Conservation (phyloP, 2,888 invertebrate genomes). For the Spisula solida region DNA sequence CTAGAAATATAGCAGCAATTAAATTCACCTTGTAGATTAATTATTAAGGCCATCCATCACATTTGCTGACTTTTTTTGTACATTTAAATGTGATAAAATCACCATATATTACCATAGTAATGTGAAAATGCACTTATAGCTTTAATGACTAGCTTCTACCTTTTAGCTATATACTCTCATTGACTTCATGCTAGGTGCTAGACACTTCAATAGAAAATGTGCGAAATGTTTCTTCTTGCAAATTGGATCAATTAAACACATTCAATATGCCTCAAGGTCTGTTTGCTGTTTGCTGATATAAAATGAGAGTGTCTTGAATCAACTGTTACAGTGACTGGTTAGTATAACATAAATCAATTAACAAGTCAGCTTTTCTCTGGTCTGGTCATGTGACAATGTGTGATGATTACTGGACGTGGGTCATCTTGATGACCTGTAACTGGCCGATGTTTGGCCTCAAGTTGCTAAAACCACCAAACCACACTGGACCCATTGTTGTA, state of each 20-base stretch:
- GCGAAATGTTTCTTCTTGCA: background rate
- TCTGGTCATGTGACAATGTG: conserved; percentile 38
- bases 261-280: conserved; percentile 6
- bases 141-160: conserved; percentile 11
- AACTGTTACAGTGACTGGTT: background rate
- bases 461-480: conserved; percentile 31
- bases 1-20: background rate
- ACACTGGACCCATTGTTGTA: conserved; percentile 44
- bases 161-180: background rate
- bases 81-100: conserved; percentile 23
- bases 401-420: conserved; percentile 36
- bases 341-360: conserved; percentile 13
- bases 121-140: conserved; percentile 24
- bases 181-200: conserved; percentile 20
- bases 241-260: conserved; percentile 28
- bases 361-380: background rate
- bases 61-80: background rate
- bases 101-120: conserved; percentile 20
- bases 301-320: background rate
- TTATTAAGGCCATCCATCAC: conserved; percentile 16
- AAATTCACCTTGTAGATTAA: conserved; percentile 11
- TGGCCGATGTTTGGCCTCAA: conserved; percentile 35
- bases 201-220: conserved; percentile 10
- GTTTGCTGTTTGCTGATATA: background rate
- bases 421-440: conserved; percentile 45